A percentile compares a stretch with the other conserved stretches of the same genome.
These are phyloP conservation scores for Lithophane leautieri DNA, from an alignment of 2,888 invertebrate genomes.

Conservation along the genomic window DNA sequence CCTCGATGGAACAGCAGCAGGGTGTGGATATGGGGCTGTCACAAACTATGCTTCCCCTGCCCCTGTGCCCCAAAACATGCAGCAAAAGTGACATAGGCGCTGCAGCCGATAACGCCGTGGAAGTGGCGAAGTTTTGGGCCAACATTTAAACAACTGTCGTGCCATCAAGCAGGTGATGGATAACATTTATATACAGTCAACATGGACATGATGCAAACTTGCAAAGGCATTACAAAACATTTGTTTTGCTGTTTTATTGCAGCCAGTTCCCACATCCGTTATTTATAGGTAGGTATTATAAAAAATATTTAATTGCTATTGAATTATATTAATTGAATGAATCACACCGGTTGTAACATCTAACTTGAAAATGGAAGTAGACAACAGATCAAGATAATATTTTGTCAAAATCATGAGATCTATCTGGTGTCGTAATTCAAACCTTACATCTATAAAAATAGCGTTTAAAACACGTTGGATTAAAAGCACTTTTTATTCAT, in stretches of 20 bases:
- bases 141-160: no score
- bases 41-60: no score
- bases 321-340: conserved; percentile 48
- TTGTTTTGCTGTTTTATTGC: conserved; percentile 30
- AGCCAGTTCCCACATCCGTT: conserved; percentile 41
- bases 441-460: background rate
- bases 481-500: conserved; percentile 44
- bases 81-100: background rate
- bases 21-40: background rate
- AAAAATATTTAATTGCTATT: conserved; percentile 47
- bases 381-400: conserved; percentile 55
- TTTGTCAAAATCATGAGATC: conserved; percentile 41
- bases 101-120: background rate
- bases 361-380: conserved; percentile 46
- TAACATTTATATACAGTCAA: background rate
- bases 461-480: conserved; percentile 27
- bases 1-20: background rate
- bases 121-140: no score
- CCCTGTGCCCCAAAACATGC: background rate
- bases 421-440: conserved; percentile 9
- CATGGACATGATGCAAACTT: background rate
- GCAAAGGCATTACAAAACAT: conserved; percentile 15
- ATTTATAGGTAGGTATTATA: conserved; percentile 25
- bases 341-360: conserved; percentile 54
- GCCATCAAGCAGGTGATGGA: no score